Evolutionary conservation across 2,797 vertebrate genomes (phyloP).

Genomic region (Tolypeutes matacus): DNA sequence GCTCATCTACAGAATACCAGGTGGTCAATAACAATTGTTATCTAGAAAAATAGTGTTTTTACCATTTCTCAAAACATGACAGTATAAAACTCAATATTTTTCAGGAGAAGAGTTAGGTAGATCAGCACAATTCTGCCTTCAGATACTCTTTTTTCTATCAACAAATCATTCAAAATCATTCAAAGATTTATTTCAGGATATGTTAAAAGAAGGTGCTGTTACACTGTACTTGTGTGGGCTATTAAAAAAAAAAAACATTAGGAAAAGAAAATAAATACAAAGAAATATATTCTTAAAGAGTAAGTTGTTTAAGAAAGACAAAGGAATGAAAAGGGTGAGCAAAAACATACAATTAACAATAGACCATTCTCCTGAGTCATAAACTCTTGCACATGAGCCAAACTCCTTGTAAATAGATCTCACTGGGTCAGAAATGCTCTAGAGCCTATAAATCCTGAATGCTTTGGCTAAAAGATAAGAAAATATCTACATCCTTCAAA

Average conservation of each 20-base stretch:
- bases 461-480: neutral
- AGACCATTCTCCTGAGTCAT: neutral
- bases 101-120: neutral
- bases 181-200: neutral
- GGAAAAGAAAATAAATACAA: neutral
- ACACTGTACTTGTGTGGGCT: neutral
- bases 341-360: constrained; percentile 10
- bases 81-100: neutral
- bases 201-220: neutral
- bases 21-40: neutral
- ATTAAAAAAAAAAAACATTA: constrained; percentile 2
- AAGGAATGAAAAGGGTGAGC: neutral
- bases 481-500: neutral
- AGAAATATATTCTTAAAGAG: neutral
- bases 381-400: neutral
- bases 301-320: constrained; percentile 12
- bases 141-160: neutral
- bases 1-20: neutral
- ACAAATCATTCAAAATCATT: neutral
- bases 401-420: neutral
- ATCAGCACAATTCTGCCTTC: neutral
- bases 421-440: neutral
- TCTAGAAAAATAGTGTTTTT: neutral
- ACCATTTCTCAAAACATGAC: neutral
- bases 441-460: neutral